Evolutionary conservation across 1,140 invertebrate genomes (phyloP), one percentile per base, ranked within the genome.

Genomic region (Drosophila serrata): DNA sequence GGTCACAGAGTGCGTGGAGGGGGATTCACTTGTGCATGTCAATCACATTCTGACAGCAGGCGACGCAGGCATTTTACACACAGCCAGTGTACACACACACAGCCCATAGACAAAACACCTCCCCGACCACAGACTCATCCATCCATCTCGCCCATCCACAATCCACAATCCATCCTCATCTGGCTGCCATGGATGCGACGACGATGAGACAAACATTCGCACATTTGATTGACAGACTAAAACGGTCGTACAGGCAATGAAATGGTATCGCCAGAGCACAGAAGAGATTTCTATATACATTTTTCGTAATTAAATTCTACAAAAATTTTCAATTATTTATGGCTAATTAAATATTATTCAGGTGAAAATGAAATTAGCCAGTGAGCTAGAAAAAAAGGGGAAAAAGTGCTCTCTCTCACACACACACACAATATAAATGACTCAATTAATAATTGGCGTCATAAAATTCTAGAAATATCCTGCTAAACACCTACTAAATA

Each of bases 21-120:
- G 45, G 40, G 63, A 87, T 79, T 84, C 84, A 88, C 82, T 87
- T 87, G 82, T 87, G 82, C 82, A 79, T 87, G 82, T 87, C 82
- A 87, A 87, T 87, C 82, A 87, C 64, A 77, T 76, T 80, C 67
- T 87, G 82, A 87, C 84, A 87, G 69, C 49, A 60, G 58, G 40
- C 62, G 57, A 46, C 81, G 60, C 58, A 58, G 82, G 64, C 75
- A 70, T 61, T n/a, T n/a, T n/a, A n/a, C n/a, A n/a, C n/a, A 49
- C 37, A 60, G 22, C 46, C 45, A 27, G 24, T 11, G 24, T n/a
- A 15, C 29, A 37, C 29, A 19, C n/a, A 31, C 29, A 19, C n/a
- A 31, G 29, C 49, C 43, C 46, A 58, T 40, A 57, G 49, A 37
- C n/a, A n/a, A 24, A 55, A 60, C 76, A 77, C 67, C 79, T 48